Conservation (phyloP, 2,797 vertebrate species). For the Zalophus californianus region DNA sequence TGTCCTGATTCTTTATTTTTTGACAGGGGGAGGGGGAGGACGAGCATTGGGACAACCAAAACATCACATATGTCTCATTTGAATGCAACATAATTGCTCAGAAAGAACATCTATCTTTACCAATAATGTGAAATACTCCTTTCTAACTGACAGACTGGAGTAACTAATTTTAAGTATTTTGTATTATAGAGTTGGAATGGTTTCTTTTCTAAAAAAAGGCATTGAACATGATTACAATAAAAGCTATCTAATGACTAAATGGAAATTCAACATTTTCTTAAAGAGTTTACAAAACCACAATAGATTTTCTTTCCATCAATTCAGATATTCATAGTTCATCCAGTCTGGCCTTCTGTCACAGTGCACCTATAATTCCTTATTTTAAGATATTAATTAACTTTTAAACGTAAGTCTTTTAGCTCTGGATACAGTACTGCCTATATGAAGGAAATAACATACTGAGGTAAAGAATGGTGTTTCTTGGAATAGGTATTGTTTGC, state of each 20-base stretch:
- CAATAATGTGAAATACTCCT: slow-evolving; percentile 54
- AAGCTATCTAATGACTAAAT: slow-evolving; percentile 75
- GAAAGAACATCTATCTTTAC: slow-evolving; percentile 67
- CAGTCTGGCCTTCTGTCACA: slow-evolving; percentile 71
- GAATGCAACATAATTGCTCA: slow-evolving; percentile 61
- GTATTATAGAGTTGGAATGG: slow-evolving; percentile 55
- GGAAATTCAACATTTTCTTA: slow-evolving; percentile 69
- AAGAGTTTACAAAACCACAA: slow-evolving; percentile 74
- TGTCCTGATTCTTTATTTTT: slow-evolving; percentile 56
- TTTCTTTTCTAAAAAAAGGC: slow-evolving; percentile 63
- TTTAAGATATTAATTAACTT: slow-evolving; percentile 84
- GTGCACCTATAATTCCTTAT: slow-evolving; percentile 69
- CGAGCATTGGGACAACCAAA: not conserved
- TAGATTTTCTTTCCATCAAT: slow-evolving; percentile 72
- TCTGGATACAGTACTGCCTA: slow-evolving; percentile 53
- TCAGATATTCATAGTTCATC: slow-evolving; percentile 77
- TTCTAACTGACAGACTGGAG: slow-evolving; percentile 64
- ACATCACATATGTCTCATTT: slow-evolving; percentile 63
- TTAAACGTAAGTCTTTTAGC: slow-evolving; percentile 69
- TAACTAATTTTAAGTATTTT: slow-evolving; percentile 77
- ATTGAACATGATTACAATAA: slow-evolving; percentile 77
- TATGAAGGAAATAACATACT: slow-evolving; percentile 71
- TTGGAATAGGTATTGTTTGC: slow-evolving; percentile 81
- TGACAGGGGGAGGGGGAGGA: not conserved
- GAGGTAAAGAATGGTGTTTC: slow-evolving; percentile 79